Evolutionary conservation across 2,888 invertebrate genomes (phyloP).

Genomic region (Cynaeus angustus): DNA sequence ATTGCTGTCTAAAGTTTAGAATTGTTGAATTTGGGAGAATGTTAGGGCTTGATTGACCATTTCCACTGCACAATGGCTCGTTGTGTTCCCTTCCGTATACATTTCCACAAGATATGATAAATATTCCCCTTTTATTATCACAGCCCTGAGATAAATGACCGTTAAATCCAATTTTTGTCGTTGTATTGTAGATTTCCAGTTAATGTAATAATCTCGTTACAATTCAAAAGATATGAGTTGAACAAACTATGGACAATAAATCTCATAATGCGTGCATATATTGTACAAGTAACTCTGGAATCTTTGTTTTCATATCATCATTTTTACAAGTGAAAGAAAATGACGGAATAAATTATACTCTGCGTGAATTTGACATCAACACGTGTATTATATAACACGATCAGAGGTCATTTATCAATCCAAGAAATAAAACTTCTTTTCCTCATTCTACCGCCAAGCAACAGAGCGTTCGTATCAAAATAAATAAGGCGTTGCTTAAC

Average conservation of each 20-base stretch:
- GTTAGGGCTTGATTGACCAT: not conserved
- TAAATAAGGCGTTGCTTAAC: conserved; percentile 11
- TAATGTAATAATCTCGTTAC: conserved; percentile 19
- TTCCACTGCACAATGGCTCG: not conserved
- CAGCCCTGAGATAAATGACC: conserved; percentile 15
- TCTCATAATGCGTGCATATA: conserved; percentile 18
- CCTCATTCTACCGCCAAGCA: not conserved
- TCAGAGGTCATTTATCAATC: conserved; percentile 27
- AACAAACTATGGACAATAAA: conserved; percentile 27
- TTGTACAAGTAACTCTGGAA: not conserved
- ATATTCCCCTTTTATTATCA: conserved; percentile 18
- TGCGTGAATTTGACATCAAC: conserved; percentile 17
- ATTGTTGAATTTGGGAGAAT: not conserved
- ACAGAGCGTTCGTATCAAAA: conserved; percentile 5
- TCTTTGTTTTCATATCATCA: not conserved
- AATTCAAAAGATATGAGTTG: conserved; percentile 30
- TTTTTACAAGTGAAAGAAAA: conserved; percentile 9
- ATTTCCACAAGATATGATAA: conserved; percentile 14
- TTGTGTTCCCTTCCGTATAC: conserved; percentile 15
- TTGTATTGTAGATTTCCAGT: conserved; percentile 7
- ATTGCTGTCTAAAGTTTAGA: not conserved
- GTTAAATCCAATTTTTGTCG: conserved; percentile 17
- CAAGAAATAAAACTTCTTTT: conserved; percentile 30
- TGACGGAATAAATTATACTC: conserved; percentile 33
- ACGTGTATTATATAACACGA: conserved; percentile 24